Conservation (phyloP, 2,888 invertebrate species). For the Amiota mariae region DNA sequence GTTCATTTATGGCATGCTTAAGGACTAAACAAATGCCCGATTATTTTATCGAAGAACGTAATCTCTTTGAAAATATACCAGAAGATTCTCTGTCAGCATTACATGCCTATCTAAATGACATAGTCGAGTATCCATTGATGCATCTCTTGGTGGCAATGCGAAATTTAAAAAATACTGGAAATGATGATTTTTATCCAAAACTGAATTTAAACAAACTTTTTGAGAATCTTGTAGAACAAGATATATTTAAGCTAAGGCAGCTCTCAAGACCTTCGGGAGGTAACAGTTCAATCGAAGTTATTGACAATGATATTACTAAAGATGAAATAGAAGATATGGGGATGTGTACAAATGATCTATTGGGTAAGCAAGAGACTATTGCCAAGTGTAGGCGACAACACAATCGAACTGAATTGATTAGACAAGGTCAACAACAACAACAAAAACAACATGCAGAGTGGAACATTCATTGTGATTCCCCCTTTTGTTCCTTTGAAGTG, state of each 20-base stretch:
- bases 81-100: slow-evolving; percentile 78
- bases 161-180: slow-evolving; percentile 78
- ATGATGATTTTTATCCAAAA: slow-evolving; percentile 79
- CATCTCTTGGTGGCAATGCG: slow-evolving; percentile 81
- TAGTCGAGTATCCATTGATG: slow-evolving; percentile 82
- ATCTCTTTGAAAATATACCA: slow-evolving; percentile 83
- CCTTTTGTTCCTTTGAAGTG: slow-evolving; percentile 75
- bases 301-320: slow-evolving; percentile 27
- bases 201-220: slow-evolving; percentile 78
- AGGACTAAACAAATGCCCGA: slow-evolving; percentile 79
- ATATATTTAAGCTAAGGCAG: slow-evolving; percentile 73
- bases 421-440: slow-evolving; percentile 73
- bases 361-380: slow-evolving; percentile 41
- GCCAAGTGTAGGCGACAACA: slow-evolving; percentile 25
- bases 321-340: slow-evolving; percentile 42
- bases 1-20: slow-evolving; percentile 78
- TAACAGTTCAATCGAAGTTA: no score
- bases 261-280: slow-evolving; percentile 58
- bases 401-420: slow-evolving; percentile 72
- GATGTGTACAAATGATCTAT: slow-evolving; percentile 70
- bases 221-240: slow-evolving; percentile 75
- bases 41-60: slow-evolving; percentile 83
- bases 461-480: slow-evolving; percentile 61
- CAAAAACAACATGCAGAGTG: slow-evolving; percentile 53
- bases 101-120: slow-evolving; percentile 80